Conservation (phyloP, 2,113 vertebrate species). For the Octodon degus region DNA sequence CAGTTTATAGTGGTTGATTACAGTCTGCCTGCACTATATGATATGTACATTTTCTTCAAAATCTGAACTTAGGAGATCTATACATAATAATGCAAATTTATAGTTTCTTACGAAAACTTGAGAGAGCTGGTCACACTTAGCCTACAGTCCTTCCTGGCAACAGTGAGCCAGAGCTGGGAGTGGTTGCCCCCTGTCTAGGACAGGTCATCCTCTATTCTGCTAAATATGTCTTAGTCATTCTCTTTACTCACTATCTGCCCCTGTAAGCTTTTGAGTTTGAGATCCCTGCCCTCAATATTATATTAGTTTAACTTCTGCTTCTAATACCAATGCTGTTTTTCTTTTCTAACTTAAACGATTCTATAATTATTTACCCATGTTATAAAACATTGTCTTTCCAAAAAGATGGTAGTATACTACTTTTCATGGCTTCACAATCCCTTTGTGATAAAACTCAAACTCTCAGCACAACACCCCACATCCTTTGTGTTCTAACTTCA, state of each 20-base stretch:
- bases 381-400: background rate
- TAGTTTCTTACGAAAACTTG: background rate
- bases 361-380: background rate
- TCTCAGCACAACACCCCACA: background rate
- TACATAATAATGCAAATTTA: background rate
- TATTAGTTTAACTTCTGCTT: background rate
- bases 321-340: background rate
- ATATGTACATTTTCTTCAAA: background rate
- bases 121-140: background rate
- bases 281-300: background rate
- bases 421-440: background rate
- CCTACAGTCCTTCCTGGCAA: background rate
- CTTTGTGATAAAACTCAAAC: background rate
- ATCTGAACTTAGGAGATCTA: background rate
- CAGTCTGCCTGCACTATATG: background rate
- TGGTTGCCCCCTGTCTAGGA: background rate
- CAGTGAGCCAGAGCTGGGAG: background rate
- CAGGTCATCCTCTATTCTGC: background rate
- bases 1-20: background rate
- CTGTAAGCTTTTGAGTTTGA: background rate
- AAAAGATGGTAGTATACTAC: background rate
- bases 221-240: background rate
- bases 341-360: background rate
- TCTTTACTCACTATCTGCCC: background rate
- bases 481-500: background rate